Evolutionary conservation across 2,888 invertebrate species (phyloP), one percentile per base, ranked within the genome.

Genomic region (Caradrina clavipalpis): DNA sequence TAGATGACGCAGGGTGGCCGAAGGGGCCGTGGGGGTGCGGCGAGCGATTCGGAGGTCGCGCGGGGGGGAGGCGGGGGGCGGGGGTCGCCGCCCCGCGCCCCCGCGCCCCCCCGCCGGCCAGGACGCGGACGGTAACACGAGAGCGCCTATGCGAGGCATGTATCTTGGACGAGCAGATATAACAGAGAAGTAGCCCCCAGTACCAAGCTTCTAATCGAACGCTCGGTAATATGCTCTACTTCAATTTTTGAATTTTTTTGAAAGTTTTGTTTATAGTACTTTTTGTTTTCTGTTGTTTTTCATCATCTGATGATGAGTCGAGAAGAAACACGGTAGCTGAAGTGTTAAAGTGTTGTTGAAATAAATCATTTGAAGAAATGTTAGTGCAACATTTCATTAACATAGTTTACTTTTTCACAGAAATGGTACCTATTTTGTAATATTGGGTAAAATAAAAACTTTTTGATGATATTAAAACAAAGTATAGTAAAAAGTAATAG

Each of bases 111-210:
- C 90, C 90, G 86, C 87, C 86, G 91, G 91, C 92, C 92, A 91
- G 92, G 91, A 92, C 94, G 93, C 94, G 94, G 95, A 94, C 95
- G 95, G 95, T 95, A 95, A 95, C 95, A 95, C 95, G 95, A 95
- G 95, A 94, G 95, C 93, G 94, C 95, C 95, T 95, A 95, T 95
- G 95, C 95, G 95, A 95, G 94, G 94, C 95, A 96, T 95, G 95
- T 96, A 96, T 96, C 95, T 96, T 96, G 95, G 95, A 95, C 95
- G 94, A 93, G 93, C 95, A 95, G 95, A 96, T 96, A 96, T 95
- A 95, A 95, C 95, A 94, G 94, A 94, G 94, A 94, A 95, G 95
- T 95, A 95, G 95, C 95, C 95, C 94, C 95, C 94, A 92, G 94
- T 93, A 94, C 95, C 92, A 92, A 90, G 93, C 92, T 91, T 92